These are phyloP conservation scores for Chamaetylas fuelleborni DNA, from an alignment of 2,113 vertebrate genomes.

Conservation along the genomic window DNA sequence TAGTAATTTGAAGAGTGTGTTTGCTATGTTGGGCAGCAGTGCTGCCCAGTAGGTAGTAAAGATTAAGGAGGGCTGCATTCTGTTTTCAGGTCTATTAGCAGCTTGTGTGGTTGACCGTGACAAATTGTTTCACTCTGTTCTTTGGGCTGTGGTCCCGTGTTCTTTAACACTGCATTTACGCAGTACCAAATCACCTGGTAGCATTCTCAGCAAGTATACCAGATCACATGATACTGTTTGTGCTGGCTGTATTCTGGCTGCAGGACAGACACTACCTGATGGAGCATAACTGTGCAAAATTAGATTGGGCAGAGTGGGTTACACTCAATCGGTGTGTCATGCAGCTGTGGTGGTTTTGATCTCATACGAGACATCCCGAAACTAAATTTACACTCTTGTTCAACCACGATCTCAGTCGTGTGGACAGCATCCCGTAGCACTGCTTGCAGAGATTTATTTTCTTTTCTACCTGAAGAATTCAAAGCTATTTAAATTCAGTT, in stretches of 20 bases:
- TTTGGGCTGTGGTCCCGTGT: neutral
- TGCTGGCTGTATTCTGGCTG: neutral
- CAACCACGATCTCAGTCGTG: neutral
- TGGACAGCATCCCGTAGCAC: neutral
- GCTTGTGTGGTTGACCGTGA: constrained; percentile 18
- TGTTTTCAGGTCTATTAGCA: neutral
- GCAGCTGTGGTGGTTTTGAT: constrained; percentile 43
- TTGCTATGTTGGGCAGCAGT: neutral
- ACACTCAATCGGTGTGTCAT: neutral
- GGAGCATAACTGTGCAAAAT: neutral
- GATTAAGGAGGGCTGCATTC: neutral
- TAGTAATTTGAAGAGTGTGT: neutral
- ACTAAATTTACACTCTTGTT: neutral
- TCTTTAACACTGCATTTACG: neutral
- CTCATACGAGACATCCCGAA: neutral
- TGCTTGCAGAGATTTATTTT: neutral
- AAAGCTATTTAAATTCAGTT: neutral
- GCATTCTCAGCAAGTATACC: neutral
- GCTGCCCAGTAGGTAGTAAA: neutral
- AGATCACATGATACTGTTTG: neutral
- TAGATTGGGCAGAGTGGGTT: neutral
- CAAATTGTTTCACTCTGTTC: neutral
- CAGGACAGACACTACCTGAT: constrained; percentile 7
- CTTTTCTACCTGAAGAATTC: neutral
- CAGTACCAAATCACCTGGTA: neutral